Percentiles rank a stretch among this genome's conserved stretches.
Conservation (phyloP, 2,113 vertebrate genomes). For the human region DNA sequence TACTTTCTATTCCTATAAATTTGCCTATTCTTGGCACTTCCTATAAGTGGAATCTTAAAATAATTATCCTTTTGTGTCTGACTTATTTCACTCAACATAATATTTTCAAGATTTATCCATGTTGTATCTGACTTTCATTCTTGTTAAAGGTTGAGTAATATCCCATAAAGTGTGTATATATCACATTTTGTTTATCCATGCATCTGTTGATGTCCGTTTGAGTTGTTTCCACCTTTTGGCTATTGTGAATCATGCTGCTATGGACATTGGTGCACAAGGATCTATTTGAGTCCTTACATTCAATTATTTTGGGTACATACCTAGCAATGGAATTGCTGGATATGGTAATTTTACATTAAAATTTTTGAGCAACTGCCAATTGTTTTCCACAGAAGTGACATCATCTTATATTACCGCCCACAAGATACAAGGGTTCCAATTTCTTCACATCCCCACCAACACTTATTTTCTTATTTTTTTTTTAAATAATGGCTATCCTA, state of each 20-base stretch:
- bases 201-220: background rate
- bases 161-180: background rate
- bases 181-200: background rate
- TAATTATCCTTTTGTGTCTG: background rate
- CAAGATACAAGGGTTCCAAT: background rate
- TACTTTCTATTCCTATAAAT: background rate
- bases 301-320: background rate
- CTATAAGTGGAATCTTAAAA: background rate
- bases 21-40: background rate
- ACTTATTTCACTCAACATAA: background rate
- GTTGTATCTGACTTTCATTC: background rate
- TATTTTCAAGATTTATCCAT: background rate
- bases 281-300: background rate
- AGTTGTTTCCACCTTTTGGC: background rate
- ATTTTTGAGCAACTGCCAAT: background rate
- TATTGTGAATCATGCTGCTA: background rate
- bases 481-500: background rate
- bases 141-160: background rate
- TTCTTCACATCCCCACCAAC: background rate
- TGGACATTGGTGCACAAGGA: background rate
- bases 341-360: background rate
- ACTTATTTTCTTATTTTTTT: background rate
- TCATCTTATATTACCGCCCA: background rate
- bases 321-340: background rate
- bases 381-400: background rate